A percentile compares a stretch with the other conserved stretches of the same genome.
Conservation (phyloP, 2,888 invertebrate genomes). For the Pyrocoelia pectoralis region DNA sequence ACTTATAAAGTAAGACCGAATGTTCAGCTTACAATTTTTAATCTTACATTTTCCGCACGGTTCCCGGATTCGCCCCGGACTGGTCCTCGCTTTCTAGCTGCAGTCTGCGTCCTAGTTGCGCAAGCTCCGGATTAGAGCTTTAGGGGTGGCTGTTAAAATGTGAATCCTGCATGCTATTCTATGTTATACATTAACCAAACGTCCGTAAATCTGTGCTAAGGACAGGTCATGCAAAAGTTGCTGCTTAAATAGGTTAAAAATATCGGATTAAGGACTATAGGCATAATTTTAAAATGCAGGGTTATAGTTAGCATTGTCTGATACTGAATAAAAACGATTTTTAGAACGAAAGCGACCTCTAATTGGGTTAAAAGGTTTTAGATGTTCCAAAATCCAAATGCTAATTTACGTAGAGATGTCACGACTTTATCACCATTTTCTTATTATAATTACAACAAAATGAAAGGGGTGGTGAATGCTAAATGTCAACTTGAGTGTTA, state of each 20-base stretch:
- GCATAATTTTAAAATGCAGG: too few species aligned
- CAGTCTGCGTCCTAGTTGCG: slow-evolving; percentile 48
- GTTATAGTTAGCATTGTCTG: too few species aligned
- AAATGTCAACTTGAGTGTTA: too few species aligned
- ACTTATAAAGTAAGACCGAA: slow-evolving; percentile 17
- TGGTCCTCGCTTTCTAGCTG: slow-evolving; percentile 48
- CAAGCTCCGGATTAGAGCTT: slow-evolving; percentile 42
- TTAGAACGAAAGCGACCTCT: too few species aligned
- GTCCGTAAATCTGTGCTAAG: slow-evolving; percentile 34
- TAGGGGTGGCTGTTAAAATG: slow-evolving; percentile 39
- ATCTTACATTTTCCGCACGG: slow-evolving; percentile 41
- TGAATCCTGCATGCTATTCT: slow-evolving; percentile 43
- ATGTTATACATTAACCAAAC: slow-evolving; percentile 33
- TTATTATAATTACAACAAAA: too few species aligned
- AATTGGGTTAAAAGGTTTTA: too few species aligned
- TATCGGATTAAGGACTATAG: slow-evolving; percentile 12
- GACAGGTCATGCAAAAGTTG: slow-evolving; percentile 32
- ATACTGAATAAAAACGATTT: too few species aligned
- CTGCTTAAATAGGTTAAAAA: slow-evolving; percentile 23
- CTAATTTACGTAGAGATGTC: too few species aligned
- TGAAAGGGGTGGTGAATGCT: too few species aligned
- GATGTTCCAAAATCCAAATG: too few species aligned
- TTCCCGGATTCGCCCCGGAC: slow-evolving; percentile 55
- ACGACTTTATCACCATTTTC: too few species aligned
- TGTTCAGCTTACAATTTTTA: slow-evolving; percentile 18